Evolutionary conservation across 2,113 vertebrate genomes (phyloP), one percentile per base, ranked within the genome.

Genomic region (Caretta caretta): DNA sequence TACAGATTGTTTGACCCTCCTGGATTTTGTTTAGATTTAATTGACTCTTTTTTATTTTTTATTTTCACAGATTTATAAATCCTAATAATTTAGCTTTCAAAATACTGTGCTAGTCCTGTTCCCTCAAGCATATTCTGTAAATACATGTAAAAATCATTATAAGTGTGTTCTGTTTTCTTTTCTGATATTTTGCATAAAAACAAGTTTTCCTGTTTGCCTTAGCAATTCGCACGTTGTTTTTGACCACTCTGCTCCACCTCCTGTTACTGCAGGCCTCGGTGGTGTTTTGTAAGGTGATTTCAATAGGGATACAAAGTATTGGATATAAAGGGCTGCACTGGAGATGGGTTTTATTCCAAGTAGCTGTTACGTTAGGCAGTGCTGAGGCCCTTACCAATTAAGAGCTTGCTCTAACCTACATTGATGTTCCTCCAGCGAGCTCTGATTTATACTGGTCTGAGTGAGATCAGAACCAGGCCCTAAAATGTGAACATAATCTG

Each of bases 211-310:
- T 90, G 95, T 91, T 91, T 92, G 89, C 89, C 81, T 86, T 31
- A 38, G 82, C 78, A 42, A 24, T 87, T 51, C 87, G 56, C 86
- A 84, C 94, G 83, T 88, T 83, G 62, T 17, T 94, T 94, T 88
- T 90, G 84, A 95, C 93, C 83, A 79, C 95, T 38, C 51, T 84
- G 75, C 83, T 54, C 69, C 95, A 94, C 94, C 92, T 97, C 96
- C 95, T 96, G 90, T 88, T 86, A 29, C 87, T 0, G 4, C 0
- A 11, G 84, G 59, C 87, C 20, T 0, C 25, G 0, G 1, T 0
- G 0, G 78, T 3, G 56, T 87, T 92, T 86, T 0, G 0, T 19
- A 13, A 80, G 85, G 8, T n/a, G 78, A 79, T 88, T 91, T 90
- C n/a, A 5, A 91, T 16, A 12, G 72, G 53, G 35, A n/a, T 0